Evolutionary conservation across 2,113 vertebrate species (phyloP), one percentile per base, ranked within the genome.

Genomic region (Engraulis encrasicolus): DNA sequence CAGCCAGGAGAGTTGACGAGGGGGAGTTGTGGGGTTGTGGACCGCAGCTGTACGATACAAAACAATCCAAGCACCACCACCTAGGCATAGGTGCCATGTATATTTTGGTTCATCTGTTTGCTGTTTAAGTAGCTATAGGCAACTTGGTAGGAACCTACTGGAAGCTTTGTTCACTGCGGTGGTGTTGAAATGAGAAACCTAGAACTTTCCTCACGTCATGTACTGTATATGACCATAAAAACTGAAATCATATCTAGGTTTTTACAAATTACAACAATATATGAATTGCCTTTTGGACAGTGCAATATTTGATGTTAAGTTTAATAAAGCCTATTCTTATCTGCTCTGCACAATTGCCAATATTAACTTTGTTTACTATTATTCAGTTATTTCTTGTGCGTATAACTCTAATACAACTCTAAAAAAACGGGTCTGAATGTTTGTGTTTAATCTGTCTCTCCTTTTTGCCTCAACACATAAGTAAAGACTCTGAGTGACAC

Each of bases 331-430:
- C 38, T 88, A 78, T 50, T 82, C 31, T 52, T n/a, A 71, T 87
- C 71, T 88, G 49, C 49, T 74, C 79, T 87, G 48, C 74, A 71
- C 40, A 74, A 61, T 17, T 50, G 58, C 61, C 36, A 36, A 81
- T 78, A 9, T 61, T 50, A 50, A 40, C 6, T 78, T 84, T 84
- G 78, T 84, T 85, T 50, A 81, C 80, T 66, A 49, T 77, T 81
- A 9, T 85, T 71, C 83, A 77, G 81, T 71, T 87, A 77, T 84
- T 71, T 87, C 84, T 77, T 82, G 52, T 77, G 81, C 58, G 23
- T 88, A 82, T 84, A 82, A 74, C 79, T 87, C 58, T 84, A 89
- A 91, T 91, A 91, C 91, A 88, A 80, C 40, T 15, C 31, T 52
- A 0, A 18, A 7, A 45, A 20, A 74, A 74, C 0, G 85, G 54